A percentile compares a stretch with the other conserved stretches of the same genome.
Evolutionary conservation across 2,113 vertebrate species (phyloP).

Genomic region (Poecile atricapillus): DNA sequence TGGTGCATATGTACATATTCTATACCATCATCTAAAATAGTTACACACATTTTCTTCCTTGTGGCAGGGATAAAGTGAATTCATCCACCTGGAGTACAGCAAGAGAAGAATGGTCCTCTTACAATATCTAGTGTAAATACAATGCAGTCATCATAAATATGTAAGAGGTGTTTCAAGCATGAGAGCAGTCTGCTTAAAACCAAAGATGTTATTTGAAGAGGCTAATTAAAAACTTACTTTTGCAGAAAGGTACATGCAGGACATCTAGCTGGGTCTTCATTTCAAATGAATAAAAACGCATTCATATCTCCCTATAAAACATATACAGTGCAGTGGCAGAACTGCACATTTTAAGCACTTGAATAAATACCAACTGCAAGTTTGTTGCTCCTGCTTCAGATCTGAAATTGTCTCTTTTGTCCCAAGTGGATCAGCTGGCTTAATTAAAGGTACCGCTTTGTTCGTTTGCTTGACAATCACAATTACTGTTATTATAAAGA

Average conservation of each 20-base stretch:
- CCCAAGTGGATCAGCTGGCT: neutral
- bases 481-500: neutral
- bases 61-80: neutral
- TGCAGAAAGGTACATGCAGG: neutral
- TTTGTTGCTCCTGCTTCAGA: neutral
- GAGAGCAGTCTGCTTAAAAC: neutral
- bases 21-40: neutral
- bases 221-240: neutral
- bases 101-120: neutral
- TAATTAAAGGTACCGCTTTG: neutral
- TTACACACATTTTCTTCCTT: neutral
- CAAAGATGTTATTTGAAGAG: neutral
- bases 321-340: neutral
- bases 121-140: neutral
- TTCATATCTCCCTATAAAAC: neutral
- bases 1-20: neutral
- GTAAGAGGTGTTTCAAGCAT: neutral
- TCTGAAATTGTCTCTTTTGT: neutral
- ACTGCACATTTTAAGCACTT: neutral
- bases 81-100: neutral
- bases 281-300: neutral
- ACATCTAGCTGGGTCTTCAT: neutral
- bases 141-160: neutral
- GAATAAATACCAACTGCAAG: neutral
- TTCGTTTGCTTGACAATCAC: neutral